These are phyloP conservation scores for Dendrophyllia cribrosa DNA, from an alignment of 64 coral and sea anemone genomes.

Conservation along the genomic window DNA sequence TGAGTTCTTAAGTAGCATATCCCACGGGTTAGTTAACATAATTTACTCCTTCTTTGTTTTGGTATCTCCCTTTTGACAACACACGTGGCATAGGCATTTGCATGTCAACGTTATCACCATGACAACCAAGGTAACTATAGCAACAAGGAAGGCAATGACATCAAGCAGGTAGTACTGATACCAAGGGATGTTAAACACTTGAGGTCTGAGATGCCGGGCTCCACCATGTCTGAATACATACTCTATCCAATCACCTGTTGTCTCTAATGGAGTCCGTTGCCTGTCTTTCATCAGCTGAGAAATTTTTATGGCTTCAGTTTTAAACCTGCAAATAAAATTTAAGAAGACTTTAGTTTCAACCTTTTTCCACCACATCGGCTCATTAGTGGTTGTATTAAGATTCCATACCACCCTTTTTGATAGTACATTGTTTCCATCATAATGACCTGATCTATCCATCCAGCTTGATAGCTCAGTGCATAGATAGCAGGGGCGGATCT, in stretches of 20 bases:
- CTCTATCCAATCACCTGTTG: conserved; percentile 59
- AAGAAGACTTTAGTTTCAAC: no score
- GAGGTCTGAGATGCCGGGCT: conserved; percentile 32
- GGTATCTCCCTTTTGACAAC: neutral
- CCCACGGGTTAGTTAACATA: no score
- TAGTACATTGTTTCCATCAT: no score
- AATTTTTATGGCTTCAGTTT: neutral
- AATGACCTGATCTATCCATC: no score
- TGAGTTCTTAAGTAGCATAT: no score
- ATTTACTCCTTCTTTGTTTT: conserved; percentile 18
- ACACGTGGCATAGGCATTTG: conserved; percentile 9
- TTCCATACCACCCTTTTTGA: no score
- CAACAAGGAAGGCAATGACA: conserved; percentile 53
- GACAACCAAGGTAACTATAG: conserved; percentile 9
- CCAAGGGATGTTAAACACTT: conserved; percentile 58
- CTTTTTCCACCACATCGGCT: no score
- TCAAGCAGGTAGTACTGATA: conserved; percentile 67
- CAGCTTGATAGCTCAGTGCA: no score
- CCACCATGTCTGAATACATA: conserved; percentile 61
- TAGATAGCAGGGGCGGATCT: no score
- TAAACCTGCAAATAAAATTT: neutral
- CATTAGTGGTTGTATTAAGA: no score
- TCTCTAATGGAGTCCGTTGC: conserved; percentile 6
- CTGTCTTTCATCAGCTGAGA: neutral
- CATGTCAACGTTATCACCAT: conserved; percentile 7